Evolutionary conservation across 2,113 vertebrate species (phyloP), one percentile per base, ranked within the genome.

Genomic region (Orthochromis malagaraziensis): DNA sequence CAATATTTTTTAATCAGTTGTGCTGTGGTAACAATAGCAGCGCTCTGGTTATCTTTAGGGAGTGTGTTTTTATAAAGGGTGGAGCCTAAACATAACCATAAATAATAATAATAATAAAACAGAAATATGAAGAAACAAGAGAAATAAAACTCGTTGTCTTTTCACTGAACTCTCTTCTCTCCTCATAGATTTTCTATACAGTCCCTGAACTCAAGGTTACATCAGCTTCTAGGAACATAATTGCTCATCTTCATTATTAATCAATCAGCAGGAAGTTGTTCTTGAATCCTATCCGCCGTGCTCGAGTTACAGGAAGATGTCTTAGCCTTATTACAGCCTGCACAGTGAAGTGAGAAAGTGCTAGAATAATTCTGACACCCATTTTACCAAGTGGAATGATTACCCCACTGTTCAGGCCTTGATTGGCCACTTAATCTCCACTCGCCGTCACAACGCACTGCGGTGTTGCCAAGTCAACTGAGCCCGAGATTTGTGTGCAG

Each of bases 351-450:
- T 89, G 88, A 94, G 88, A 94, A 91, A 91, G 83, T 84, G 54
- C 81, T 10, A 12, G 60, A 92, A 79, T 93, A 93, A 91, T 93
- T 93, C 92, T 82, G 89, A 86, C 92, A 93, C 87, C 79, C 89
- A 89, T 92, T 94, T 95, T 65, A 88, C 86, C 86, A 89, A 92
- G 93, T 95, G 93, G 89, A 96, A 95, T 94, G 92, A 97, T 96
- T 95, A 91, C 93, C 90, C 90, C 80, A 75, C 90, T 87, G 92
- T 93, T 94, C 93, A 87, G 83, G 91, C 90, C 90, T 85, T 96
- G 95, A 96, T 96, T 96, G 95, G 94, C 93, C 95, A 95, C 94
- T 96, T 96, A 95, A 96, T 96, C 95, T 96, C 90, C 86, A 84
- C 77, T 90, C 45, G 47, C 91, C 84, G 81, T 92, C 93, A 88